Evolutionary conservation across 37 sponge, comb jelly and placozoan species (phyloP).

Genomic region (Spongilla lacustris): DNA sequence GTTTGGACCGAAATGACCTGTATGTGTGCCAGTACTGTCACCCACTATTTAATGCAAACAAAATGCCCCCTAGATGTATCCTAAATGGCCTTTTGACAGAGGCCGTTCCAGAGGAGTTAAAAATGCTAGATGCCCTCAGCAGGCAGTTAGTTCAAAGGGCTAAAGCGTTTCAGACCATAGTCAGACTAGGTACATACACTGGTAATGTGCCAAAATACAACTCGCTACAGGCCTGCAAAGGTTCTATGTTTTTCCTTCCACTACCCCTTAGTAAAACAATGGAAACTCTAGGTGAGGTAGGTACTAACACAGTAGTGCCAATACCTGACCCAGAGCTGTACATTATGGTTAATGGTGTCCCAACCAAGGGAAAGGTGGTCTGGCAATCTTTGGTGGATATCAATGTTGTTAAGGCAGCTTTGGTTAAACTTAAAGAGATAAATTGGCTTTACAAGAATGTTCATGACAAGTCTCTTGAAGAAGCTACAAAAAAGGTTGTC

Average conservation of each 20-base stretch:
- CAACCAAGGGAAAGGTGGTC: slow-evolving; percentile 39
- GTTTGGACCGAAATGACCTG: neutral
- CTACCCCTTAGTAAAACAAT: slow-evolving; percentile 49
- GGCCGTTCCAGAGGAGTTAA: slow-evolving; percentile 51
- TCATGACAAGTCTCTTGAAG: slow-evolving; percentile 42
- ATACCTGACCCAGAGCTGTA: slow-evolving; percentile 28
- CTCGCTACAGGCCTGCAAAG: slow-evolving; percentile 45
- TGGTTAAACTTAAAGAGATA: slow-evolving; percentile 4
- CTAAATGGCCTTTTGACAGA: slow-evolving; percentile 59
- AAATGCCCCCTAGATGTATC: slow-evolving; percentile 61
- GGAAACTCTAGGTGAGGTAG: slow-evolving; percentile 32
- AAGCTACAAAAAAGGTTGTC: slow-evolving; percentile 47
- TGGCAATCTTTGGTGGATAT: slow-evolving; percentile 16
- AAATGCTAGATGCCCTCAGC: slow-evolving; percentile 36
- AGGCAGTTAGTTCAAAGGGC: slow-evolving; percentile 61
- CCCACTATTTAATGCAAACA: slow-evolving; percentile 14
- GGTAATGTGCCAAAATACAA: slow-evolving; percentile 56
- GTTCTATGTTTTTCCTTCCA: slow-evolving; percentile 56
- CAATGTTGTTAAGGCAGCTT: neutral
- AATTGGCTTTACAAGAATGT: slow-evolving; percentile 63
- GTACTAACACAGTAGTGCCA: neutral
- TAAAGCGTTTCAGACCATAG: slow-evolving; percentile 62
- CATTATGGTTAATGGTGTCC: slow-evolving; percentile 47
- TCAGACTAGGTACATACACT: slow-evolving; percentile 61
- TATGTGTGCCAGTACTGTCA: slow-evolving; percentile 65